Base-by-base conservation (phyloP, 2,888 invertebrate species). In the Acanthacorydalis orientalis region DNA sequence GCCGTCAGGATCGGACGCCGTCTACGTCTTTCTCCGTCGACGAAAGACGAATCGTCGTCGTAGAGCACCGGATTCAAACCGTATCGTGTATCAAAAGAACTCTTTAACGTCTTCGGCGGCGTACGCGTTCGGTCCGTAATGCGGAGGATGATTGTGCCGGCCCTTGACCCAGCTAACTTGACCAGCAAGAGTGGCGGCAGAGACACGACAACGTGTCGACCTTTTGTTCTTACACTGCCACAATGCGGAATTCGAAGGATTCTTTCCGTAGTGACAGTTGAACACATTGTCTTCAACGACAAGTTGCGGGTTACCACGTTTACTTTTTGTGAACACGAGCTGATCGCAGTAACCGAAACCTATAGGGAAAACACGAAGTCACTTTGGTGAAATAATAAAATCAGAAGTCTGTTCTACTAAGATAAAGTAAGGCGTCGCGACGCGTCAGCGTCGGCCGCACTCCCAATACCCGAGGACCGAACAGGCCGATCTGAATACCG, bases 151-250 rank as follows among this genome's bases (percentile, higher is more conserved):
- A 31, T 43, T 43, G 32, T 43, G 43, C 4, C 11, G 31, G 10
- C 43, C 43, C 31, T 43, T 43, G 7, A 43, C 14, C 43, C 43
- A 32, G 23, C 14, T 31, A n/a, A 43, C 12, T 6, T 11, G 14
- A 31, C 31, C 43, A 6, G 31, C n/a, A 31, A 23, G 14, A 31
- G 43, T 43, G n/a, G 43, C 31, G 31, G 32, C 32, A 10, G 43
- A 43, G 14, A 31, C 43, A n/a, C 43, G 43, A 31, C 43, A 43
- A 14, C 43, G 31, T n/a, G 43, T 31, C 32, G 43, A 31, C n/a
- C 43, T 43, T 31, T 43, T 43, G 43, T 43, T 43, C n/a, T 31
- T 23, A 31, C 43, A 43, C 43, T 43, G 43, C 43, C 43, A 43
- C 14, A 43, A 32, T 12, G 31, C 32, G 11, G 43, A 43, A 6